Conservation (phyloP, 2,797 vertebrate genomes). For the Dromococcyx pavoninus region DNA sequence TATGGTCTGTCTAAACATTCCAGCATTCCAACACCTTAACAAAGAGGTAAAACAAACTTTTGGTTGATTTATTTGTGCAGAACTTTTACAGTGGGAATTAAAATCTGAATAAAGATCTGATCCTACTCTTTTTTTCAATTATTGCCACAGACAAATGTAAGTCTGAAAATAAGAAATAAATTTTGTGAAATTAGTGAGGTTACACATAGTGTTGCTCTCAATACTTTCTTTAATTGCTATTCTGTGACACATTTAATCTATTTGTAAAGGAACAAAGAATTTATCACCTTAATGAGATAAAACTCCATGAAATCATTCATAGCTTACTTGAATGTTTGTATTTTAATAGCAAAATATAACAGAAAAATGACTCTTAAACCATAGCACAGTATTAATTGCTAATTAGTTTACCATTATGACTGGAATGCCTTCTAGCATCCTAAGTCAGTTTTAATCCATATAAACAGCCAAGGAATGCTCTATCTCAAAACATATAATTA, state of each 20-base stretch:
- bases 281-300: background rate
- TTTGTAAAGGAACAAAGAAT: background rate
- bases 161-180: background rate
- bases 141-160: background rate
- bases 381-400: constrained; percentile 57
- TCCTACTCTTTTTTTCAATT: background rate
- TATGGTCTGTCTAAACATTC: background rate
- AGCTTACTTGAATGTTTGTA: background rate
- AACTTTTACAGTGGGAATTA: background rate
- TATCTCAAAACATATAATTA: constrained; percentile 75
- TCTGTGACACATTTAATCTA: background rate
- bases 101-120: background rate
- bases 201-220: background rate
- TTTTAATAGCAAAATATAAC: constrained; percentile 10
- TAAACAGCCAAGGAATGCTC: constrained; percentile 70
- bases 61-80: background rate
- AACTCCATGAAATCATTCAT: background rate
- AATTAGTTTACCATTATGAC: constrained; percentile 65
- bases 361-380: constrained; percentile 30
- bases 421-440: constrained; percentile 55
- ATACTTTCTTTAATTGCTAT: background rate
- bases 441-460: constrained; percentile 69
- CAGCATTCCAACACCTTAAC: background rate
- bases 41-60: background rate
- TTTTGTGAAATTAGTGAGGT: background rate